phyloP scores from a whole-genome alignment of 1,140 invertebrate genomes.

The Magallana gigas region DNA sequence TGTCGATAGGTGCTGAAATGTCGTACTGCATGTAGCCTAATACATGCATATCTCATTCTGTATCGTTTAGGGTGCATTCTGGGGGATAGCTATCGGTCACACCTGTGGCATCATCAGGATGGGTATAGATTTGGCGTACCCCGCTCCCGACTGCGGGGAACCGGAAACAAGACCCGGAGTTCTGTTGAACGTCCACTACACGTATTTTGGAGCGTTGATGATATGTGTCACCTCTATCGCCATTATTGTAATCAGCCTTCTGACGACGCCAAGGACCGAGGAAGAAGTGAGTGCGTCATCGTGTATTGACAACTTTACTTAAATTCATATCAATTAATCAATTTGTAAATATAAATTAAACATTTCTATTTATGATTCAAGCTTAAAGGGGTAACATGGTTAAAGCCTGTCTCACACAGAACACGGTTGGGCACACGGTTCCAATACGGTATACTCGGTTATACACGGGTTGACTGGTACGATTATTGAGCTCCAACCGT shows the following conservation, averaged over 20 bases:
- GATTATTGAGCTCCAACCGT: too few relatives aligned
- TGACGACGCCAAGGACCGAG: slow-evolving; percentile 64
- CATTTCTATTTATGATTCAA: not conserved
- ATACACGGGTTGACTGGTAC: too few relatives aligned
- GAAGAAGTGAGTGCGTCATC: slow-evolving; percentile 63
- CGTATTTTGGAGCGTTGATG: slow-evolving; percentile 75
- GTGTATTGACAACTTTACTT: too few relatives aligned
- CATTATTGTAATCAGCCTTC: slow-evolving; percentile 72
- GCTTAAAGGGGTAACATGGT: not conserved
- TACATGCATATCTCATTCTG: not conserved
- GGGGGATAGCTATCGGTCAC: slow-evolving; percentile 81
- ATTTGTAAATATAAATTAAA: not conserved
- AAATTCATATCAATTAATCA: too few relatives aligned
- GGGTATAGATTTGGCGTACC: slow-evolving; percentile 76
- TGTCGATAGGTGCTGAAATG: too few relatives aligned
- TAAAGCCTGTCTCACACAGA: too few relatives aligned
- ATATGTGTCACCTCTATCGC: slow-evolving; percentile 73
- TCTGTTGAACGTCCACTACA: slow-evolving; percentile 74
- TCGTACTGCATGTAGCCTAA: too few relatives aligned
- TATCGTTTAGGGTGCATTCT: slow-evolving; percentile 81
- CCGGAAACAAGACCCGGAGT: slow-evolving; percentile 71
- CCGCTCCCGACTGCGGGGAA: slow-evolving; percentile 74
- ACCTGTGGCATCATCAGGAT: slow-evolving; percentile 79
- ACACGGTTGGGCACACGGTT: too few relatives aligned
- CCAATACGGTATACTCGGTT: too few relatives aligned